Percentiles rank a stretch among this genome's conserved stretches.
phyloP scores from a whole-genome alignment of 2,888 invertebrate species.

The Ischnus inquisitorius region DNA sequence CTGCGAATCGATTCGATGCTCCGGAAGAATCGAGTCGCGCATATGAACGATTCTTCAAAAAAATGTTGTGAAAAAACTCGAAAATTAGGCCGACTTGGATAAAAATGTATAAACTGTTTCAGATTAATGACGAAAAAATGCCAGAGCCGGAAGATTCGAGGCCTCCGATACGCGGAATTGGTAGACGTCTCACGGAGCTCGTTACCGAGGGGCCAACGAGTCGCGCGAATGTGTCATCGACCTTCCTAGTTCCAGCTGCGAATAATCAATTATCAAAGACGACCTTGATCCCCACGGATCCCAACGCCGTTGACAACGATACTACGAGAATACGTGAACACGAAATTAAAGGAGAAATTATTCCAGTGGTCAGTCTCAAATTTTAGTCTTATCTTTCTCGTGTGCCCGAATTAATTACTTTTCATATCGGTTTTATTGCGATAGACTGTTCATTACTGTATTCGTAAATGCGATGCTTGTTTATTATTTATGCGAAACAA shows the following conservation, averaged over 20 bases:
- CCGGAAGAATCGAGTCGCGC: too few species aligned
- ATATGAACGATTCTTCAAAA: too few species aligned
- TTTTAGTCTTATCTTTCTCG: neutral
- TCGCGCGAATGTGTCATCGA: constrained; percentile 30
- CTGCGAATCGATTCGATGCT: too few species aligned
- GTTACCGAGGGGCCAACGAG: constrained; percentile 11
- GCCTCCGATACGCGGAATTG: constrained; percentile 34
- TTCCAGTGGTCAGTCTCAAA: neutral
- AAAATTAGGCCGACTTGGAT: too few species aligned
- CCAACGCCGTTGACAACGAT: neutral
- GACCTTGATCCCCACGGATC: constrained; percentile 1
- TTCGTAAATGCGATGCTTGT: too few species aligned
- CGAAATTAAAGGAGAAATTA: neutral
- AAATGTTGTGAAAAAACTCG: too few species aligned
- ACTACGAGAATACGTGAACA: neutral
- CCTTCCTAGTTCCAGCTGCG: constrained; percentile 5
- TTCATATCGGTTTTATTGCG: too few species aligned
- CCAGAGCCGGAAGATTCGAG: constrained; percentile 8
- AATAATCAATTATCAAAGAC: constrained; percentile 28
- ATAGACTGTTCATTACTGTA: too few species aligned
- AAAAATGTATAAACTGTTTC: neutral
- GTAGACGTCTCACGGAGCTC: constrained; percentile 50
- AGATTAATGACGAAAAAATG: constrained; percentile 32
- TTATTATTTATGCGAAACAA: neutral
- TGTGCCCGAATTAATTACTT: neutral